A percentile compares a stretch with the other conserved stretches of the same genome.
These are phyloP conservation scores for Helarctos malayanus DNA, from an alignment of 2,797 vertebrate species.

Conservation along the genomic window DNA sequence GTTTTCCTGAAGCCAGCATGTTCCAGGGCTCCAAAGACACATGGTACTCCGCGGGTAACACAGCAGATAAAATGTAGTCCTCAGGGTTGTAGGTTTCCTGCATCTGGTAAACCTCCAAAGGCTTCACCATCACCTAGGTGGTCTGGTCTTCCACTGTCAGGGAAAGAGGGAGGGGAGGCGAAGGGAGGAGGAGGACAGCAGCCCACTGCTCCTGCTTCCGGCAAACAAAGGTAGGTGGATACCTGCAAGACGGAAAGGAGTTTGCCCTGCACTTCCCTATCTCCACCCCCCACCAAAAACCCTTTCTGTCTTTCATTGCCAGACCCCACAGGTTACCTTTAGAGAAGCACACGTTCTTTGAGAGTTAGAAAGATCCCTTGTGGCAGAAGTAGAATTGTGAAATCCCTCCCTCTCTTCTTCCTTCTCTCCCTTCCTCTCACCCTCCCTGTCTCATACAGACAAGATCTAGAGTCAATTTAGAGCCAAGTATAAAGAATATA, in stretches of 20 bases:
- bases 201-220: background rate
- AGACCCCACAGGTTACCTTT: background rate
- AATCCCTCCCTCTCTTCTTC: background rate
- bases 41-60: background rate
- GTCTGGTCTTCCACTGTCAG: background rate
- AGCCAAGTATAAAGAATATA: conserved; percentile 21
- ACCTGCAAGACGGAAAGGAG: background rate
- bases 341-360: conserved; percentile 27
- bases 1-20: background rate
- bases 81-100: background rate
- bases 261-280: background rate
- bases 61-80: background rate
- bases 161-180: background rate
- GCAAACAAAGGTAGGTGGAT: background rate
- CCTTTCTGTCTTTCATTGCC: background rate
- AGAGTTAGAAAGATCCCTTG: conserved; percentile 38
- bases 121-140: background rate
- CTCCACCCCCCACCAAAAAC: background rate
- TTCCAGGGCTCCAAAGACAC: conserved; percentile 18
- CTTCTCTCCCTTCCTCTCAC: background rate
- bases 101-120: background rate
- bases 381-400: conserved; percentile 33
- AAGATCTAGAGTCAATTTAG: background rate
- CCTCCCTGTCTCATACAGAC: background rate
- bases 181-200: no score